Evolutionary conservation across 2,113 vertebrate species (phyloP).

Genomic region (Halcyon malimbica): DNA sequence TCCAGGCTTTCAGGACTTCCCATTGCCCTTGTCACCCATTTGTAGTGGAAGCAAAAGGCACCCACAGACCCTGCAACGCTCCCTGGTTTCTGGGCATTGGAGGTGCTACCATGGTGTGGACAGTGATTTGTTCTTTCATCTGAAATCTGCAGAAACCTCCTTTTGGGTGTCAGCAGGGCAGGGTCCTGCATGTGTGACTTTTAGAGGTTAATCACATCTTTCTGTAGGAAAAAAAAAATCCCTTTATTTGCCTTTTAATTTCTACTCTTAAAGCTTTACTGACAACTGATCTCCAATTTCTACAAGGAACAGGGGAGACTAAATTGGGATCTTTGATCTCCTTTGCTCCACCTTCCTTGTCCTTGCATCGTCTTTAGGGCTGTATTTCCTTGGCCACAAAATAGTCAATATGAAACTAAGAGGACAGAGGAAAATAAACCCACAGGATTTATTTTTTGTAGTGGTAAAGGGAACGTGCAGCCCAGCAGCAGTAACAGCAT

Average conservation of each 20-base stretch:
- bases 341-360: background rate
- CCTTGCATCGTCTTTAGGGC: background rate
- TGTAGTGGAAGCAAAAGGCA: background rate
- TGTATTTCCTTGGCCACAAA: background rate
- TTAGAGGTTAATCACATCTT: background rate
- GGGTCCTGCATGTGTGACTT: background rate
- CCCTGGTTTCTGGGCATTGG: rapidly evolving
- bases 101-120: background rate
- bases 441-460: background rate
- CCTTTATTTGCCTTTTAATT: conserved; percentile 22
- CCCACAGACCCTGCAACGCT: background rate
- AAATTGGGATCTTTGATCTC: background rate
- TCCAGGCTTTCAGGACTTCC: background rate
- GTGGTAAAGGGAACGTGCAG: background rate
- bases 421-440: rapidly evolving
- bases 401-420: background rate
- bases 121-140: background rate
- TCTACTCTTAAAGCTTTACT: background rate
- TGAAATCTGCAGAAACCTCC: background rate
- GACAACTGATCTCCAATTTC: background rate
- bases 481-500: background rate
- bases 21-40: background rate
- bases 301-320: background rate
- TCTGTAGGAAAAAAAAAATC: background rate
- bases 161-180: background rate